Evolutionary conservation across 2,113 vertebrate species (phyloP), one percentile per base, ranked within the genome.

Genomic region (Opisthocomus hoazin): DNA sequence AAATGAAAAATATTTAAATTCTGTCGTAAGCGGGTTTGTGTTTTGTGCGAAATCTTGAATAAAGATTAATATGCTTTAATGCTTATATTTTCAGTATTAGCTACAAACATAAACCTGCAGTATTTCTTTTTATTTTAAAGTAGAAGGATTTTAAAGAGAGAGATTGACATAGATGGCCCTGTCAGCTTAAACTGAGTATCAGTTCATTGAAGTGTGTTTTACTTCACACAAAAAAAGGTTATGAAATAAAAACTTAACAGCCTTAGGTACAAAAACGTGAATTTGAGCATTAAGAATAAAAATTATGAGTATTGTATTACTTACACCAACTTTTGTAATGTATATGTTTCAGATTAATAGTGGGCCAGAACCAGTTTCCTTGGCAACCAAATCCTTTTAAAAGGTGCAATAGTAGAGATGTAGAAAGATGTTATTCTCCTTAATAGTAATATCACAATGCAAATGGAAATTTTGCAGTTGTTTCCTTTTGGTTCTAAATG

Each of bases 361-460:
- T 98, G 99, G 99, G 98, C 99, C 99, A 98, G 98, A 98, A 98
- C 98, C 98, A 98, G 98, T 99, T 99, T 98, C 99, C 98, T 98
- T 99, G 99, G 98, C 98, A 99, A 99, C 99, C 96, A 97, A 98
- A 98, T 98, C 98, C 98, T 98, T 98, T 98, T 98, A 98, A 97
- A 98, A 97, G 96, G 94, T 97, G 96, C 95, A 97, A 30, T 89
- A 91, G 94, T 85, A 96, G 92, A 97, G 94, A 95, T 78, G 94
- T 92, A 97, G 94, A 97, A 98, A 93, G 83, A 96, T 93, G 92
- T 95, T 96, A 64, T 90, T 96, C 89, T 95, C 94, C 92, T 96
- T 92, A 95, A 87, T 32, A 87, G 87, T 89, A 95, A 69, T 96
- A 94, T 94, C 92, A 95, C 93, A 93, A 93, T 94, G 93, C 94